Conservation (phyloP, 2,888 invertebrate genomes). For the Lutraria lutraria region DNA sequence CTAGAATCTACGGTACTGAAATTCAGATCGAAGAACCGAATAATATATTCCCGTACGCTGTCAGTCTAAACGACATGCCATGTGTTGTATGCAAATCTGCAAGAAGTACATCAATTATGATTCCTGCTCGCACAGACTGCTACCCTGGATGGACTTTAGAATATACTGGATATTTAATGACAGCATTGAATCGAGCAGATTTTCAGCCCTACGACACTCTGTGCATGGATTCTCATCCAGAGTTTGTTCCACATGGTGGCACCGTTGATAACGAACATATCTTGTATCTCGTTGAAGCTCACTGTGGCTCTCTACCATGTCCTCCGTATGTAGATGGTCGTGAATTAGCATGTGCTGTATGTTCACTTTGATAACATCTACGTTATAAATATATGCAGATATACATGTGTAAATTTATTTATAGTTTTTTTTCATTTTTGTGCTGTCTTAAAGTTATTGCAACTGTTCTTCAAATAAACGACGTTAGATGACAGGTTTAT, state of each 20-base stretch:
- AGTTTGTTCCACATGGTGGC: constrained; percentile 47
- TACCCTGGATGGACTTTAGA: constrained; percentile 41
- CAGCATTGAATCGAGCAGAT: background rate
- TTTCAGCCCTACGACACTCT: background rate
- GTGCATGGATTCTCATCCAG: constrained; percentile 68
- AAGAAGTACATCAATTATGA: constrained; percentile 22
- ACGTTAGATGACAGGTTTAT: too few relatives aligned
- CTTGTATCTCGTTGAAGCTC: constrained; percentile 66
- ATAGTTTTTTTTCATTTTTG: too few relatives aligned
- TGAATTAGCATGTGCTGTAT: constrained; percentile 71
- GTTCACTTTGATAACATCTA: constrained; percentile 34
- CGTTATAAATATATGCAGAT: too few relatives aligned
- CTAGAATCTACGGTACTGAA: constrained; percentile 22
- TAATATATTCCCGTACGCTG: background rate
- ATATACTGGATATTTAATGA: constrained; percentile 35
- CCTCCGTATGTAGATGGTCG: constrained; percentile 67
- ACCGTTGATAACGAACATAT: constrained; percentile 58
- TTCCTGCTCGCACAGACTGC: constrained; percentile 35
- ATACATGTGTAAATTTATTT: too few relatives aligned
- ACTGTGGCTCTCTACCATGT: constrained; percentile 73
- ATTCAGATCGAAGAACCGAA: background rate
- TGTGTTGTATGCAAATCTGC: constrained; percentile 32
- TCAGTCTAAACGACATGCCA: constrained; percentile 25
- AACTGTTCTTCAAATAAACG: too few relatives aligned
- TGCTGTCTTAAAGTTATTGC: too few relatives aligned